Evolutionary conservation across 1,140 invertebrate species (phyloP).

Genomic region (Stegodyphus mimosarum): DNA sequence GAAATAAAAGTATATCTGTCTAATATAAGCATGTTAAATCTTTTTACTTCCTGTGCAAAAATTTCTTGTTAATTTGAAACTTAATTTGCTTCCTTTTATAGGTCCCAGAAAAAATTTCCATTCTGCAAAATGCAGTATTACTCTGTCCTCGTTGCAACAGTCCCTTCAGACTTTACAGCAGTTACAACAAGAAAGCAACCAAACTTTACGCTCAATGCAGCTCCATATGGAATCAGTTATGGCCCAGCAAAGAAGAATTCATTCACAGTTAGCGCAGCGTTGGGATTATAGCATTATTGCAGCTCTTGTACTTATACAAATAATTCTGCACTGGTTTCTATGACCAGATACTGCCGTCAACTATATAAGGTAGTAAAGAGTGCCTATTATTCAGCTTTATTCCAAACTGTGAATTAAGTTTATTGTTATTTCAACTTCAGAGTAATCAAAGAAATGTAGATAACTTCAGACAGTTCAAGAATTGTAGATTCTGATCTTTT

Average conservation of each 20-base stretch:
- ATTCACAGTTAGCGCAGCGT: constrained; percentile 22
- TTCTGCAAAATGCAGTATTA: constrained; percentile 12
- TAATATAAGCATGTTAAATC: too few relatives aligned
- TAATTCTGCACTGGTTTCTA: constrained; percentile 57
- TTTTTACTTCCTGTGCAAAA: not conserved
- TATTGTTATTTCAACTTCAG: not conserved
- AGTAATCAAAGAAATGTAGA: not conserved
- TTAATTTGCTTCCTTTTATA: not conserved
- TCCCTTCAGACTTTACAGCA: constrained; percentile 34
- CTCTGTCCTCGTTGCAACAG: constrained; percentile 38
- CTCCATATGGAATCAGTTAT: constrained; percentile 51
- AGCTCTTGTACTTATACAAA: constrained; percentile 44
- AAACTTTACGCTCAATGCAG: constrained; percentile 36
- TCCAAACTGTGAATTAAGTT: not conserved
- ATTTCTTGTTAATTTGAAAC: not conserved
- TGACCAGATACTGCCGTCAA: constrained; percentile 19
- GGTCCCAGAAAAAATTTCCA: constrained; percentile 35
- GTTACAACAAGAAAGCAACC: constrained; percentile 46
- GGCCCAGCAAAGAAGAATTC: constrained; percentile 48
- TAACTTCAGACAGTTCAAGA: not conserved
- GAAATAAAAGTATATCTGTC: too few relatives aligned
- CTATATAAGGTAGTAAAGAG: constrained; percentile 21
- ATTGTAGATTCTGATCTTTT: not conserved
- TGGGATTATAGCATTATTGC: constrained; percentile 43
- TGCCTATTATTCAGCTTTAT: constrained; percentile 33